Evolutionary conservation across 2,797 vertebrate genomes (phyloP).

Genomic region (Microchirus variegatus): DNA sequence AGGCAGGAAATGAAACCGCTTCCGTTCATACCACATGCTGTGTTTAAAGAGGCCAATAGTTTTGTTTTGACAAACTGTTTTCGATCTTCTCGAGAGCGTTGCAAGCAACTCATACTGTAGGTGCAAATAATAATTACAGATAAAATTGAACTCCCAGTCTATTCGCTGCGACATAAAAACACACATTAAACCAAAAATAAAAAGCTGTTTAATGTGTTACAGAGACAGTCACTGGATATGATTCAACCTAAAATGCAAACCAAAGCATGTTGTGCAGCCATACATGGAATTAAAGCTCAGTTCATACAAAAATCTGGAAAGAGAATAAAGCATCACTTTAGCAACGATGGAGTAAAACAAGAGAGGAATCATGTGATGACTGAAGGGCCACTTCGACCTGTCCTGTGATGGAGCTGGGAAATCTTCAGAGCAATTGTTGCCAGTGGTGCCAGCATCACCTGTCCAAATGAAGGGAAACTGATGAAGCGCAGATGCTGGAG

Average conservation of each 20-base stretch:
- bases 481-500: slow-evolving; percentile 5
- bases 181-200: slow-evolving; percentile 47
- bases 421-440: slow-evolving; percentile 92
- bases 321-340: slow-evolving; percentile 5
- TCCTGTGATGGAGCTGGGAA: slow-evolving; percentile 90
- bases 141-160: neutral
- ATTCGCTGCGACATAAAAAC: neutral
- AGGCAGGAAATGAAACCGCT: slow-evolving; percentile 27
- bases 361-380: slow-evolving; percentile 87
- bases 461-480: slow-evolving; percentile 40
- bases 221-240: slow-evolving; percentile 21
- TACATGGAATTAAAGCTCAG: slow-evolving; percentile 25
- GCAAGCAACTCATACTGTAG: neutral
- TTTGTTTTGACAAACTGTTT: slow-evolving; percentile 3
- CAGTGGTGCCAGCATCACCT: slow-evolving; percentile 93
- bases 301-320: slow-evolving; percentile 51
- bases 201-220: slow-evolving; percentile 55
- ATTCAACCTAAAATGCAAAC: slow-evolving; percentile 27
- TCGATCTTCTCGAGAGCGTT: slow-evolving; percentile 4
- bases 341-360: neutral
- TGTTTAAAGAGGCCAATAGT: slow-evolving; percentile 15
- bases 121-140: neutral
- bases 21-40: neutral
- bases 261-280: slow-evolving; percentile 21
- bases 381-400: slow-evolving; percentile 87